Evolutionary conservation across 2,888 invertebrate genomes (phyloP), one percentile per base, ranked within the genome.

Genomic region (Erebia epiphron): DNA sequence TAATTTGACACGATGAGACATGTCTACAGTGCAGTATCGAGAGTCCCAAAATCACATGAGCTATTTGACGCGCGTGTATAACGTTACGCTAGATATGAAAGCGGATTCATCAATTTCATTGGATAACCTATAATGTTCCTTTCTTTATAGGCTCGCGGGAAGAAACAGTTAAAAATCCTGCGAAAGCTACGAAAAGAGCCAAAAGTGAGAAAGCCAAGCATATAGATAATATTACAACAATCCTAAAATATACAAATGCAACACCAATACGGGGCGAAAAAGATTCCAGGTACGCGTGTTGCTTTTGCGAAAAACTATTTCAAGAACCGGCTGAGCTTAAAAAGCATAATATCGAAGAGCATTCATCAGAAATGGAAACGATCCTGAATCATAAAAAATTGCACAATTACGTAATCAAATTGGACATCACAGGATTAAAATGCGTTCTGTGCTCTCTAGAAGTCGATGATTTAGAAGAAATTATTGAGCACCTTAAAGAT

Each of bases 341-440:
- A 57, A 26, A 50, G 0, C 81, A 82, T 58, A 78, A 76, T 0
- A 56, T 76, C 56, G 69, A 73, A 16, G 66, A 67, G n/a, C 76
- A 76, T 56, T 57, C 69, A 14, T 46, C 35, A 14, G 68, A 46
- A 2, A 74, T 71, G 10, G 58, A 35, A 21, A 71, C 68, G 41
- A 73, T 69, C 58, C 71, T 74, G 60, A 69, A 61, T 46, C 68
- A 61, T 1, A 74, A 80, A 4, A 26, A 54, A 16, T 21, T 75
- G n/a, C 70, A 77, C 46, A 76, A 80, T 21, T 82, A 82, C 54
- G 72, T 76, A 0, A 76, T 83, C 1, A 84, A 82, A 75, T 73
- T 87, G 1, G 87, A 87, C 69, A 82, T 86, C 3, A 87, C 86
- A 0, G 74, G 69, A 0, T 74, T 88, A 0, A 67, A 73, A 14